Percentiles rank a stretch among this genome's conserved stretches.
Evolutionary conservation across 2,888 invertebrate genomes (phyloP).

Genomic region (Drosophila buzzatii): DNA sequence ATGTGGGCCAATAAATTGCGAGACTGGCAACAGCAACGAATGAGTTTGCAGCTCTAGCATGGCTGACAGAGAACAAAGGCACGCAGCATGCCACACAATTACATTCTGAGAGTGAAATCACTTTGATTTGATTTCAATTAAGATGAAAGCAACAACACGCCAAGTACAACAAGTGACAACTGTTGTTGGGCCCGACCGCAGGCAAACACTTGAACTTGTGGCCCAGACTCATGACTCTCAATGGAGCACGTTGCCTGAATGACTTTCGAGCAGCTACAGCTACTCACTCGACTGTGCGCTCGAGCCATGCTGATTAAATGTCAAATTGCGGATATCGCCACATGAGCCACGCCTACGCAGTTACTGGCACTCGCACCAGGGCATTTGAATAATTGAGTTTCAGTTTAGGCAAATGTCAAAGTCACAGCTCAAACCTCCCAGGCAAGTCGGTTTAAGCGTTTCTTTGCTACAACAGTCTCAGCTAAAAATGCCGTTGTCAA

Average conservation of each 20-base stretch:
- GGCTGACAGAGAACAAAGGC: slow-evolving; percentile 46
- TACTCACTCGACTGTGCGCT: slow-evolving; percentile 7
- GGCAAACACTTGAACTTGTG: slow-evolving; percentile 48
- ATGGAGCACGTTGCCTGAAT: slow-evolving; percentile 27
- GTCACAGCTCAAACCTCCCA: neutral
- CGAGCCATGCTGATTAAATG: slow-evolving; percentile 67
- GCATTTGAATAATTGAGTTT: slow-evolving; percentile 76
- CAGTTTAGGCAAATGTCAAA: slow-evolving; percentile 26
- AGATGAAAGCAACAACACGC: slow-evolving; percentile 65
- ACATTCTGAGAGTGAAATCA: slow-evolving; percentile 70
- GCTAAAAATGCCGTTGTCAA: no score
- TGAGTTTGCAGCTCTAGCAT: slow-evolving; percentile 9
- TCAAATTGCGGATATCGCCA: slow-evolving; percentile 70
- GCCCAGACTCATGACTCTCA: slow-evolving; percentile 13
- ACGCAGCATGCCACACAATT: slow-evolving; percentile 68
- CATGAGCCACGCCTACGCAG: slow-evolving; percentile 50
- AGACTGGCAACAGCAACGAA: slow-evolving; percentile 26
- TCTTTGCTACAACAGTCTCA: slow-evolving; percentile 41
- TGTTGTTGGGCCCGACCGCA: slow-evolving; percentile 47
- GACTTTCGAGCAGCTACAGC: slow-evolving; percentile 14
- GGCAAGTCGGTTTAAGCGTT: slow-evolving; percentile 59
- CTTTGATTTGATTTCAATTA: slow-evolving; percentile 82
- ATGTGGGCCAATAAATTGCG: slow-evolving; percentile 38
- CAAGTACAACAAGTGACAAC: slow-evolving; percentile 37
- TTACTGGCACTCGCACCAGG: slow-evolving; percentile 17